Conservation (phyloP, 2,113 vertebrate species). For the Epinephelus lanceolatus region DNA sequence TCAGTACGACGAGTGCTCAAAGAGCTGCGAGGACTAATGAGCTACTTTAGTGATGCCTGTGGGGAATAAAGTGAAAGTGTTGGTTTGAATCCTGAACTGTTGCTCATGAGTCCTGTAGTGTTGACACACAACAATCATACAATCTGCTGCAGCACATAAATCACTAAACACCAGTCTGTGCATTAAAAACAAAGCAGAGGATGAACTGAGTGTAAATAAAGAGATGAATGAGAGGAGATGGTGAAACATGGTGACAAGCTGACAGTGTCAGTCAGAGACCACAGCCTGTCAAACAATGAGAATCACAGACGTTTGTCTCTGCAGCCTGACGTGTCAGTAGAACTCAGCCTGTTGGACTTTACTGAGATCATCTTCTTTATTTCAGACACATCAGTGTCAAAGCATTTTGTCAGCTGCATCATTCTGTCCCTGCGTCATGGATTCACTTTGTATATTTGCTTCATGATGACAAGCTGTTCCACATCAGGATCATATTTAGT, state of each 20-base stretch:
- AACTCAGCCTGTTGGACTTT: not conserved
- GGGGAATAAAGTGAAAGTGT: not conserved
- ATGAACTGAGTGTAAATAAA: not conserved
- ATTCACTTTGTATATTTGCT: not conserved
- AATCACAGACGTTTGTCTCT: not conserved
- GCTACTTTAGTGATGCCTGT: not conserved
- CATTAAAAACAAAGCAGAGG: not conserved
- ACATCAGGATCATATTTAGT: not conserved
- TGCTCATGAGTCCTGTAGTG: too few species aligned
- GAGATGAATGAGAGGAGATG: not conserved
- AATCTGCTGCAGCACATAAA: too few species aligned
- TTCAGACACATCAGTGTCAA: not conserved
- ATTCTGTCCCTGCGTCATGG: not conserved
- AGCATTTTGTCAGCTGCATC: not conserved
- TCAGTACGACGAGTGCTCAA: not conserved
- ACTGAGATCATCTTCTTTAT: not conserved
- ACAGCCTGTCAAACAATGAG: not conserved
- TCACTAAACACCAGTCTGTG: too few species aligned
- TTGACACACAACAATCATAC: too few species aligned
- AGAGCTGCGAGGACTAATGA: not conserved
- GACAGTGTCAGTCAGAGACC: not conserved
- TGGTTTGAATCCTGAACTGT: not conserved
- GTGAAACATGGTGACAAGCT: not conserved
- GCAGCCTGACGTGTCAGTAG: not conserved
- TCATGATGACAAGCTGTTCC: not conserved